These are phyloP conservation scores for Pogonomyrmex californicus DNA, from an alignment of 1,140 invertebrate genomes.

Conservation along the genomic window DNA sequence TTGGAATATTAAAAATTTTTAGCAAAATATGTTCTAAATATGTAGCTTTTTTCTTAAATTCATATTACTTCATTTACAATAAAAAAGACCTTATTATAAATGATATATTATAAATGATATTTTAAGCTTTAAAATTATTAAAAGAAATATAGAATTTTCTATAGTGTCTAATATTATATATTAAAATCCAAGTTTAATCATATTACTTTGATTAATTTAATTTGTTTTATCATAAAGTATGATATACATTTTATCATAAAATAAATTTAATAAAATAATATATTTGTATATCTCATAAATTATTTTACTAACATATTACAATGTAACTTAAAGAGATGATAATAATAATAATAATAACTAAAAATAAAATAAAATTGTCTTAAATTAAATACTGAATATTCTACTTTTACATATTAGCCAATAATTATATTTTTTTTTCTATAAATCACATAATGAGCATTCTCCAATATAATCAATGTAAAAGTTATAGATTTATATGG, in stretches of 20 bases:
- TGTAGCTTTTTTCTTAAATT: constrained; percentile 5
- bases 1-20: background rate
- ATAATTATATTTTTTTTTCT: constrained; percentile 20
- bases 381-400: constrained; percentile 18
- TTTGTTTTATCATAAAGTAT: background rate
- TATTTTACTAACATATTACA: constrained; percentile 23
- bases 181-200: background rate
- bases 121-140: background rate
- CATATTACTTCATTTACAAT: background rate
- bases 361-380: constrained; percentile 15
- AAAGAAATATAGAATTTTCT: background rate
- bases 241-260: background rate
- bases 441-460: background rate
- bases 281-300: background rate
- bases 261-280: constrained; percentile 33
- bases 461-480: background rate
- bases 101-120: constrained; percentile 25
- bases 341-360: constrained; percentile 26
- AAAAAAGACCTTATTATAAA: background rate
- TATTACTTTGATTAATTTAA: background rate
- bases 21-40: background rate
- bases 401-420: constrained; percentile 23
- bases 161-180: constrained; percentile 15
- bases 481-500: background rate
- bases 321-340: background rate